These are phyloP conservation scores for Neodiprion lecontei DNA, from an alignment of 1,140 invertebrate species.

Conservation along the genomic window DNA sequence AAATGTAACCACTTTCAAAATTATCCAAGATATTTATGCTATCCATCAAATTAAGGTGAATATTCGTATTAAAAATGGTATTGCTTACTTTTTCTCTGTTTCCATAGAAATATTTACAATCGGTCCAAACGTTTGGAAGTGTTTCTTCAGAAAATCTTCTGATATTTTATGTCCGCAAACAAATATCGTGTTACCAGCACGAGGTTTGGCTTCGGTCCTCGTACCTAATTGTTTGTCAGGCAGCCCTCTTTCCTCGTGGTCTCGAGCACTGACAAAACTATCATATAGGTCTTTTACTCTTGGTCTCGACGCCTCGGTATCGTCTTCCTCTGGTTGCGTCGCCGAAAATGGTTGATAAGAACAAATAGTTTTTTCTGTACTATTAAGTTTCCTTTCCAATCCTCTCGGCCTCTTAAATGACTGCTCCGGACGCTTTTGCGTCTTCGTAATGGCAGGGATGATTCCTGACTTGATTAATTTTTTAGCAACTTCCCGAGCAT, in stretches of 20 bases:
- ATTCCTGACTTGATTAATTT: constrained; percentile 94
- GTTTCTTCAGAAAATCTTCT: constrained; percentile 82
- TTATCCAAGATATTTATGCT: too few relatives aligned
- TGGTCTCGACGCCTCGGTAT: constrained; percentile 51
- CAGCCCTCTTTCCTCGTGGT: constrained; percentile 66
- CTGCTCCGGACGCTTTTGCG: constrained; percentile 79
- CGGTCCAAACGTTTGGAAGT: constrained; percentile 79
- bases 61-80: constrained; percentile 5
- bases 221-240: constrained; percentile 61
- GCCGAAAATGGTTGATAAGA: constrained; percentile 92
- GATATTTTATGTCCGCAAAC: constrained; percentile 83
- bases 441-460: constrained; percentile 83
- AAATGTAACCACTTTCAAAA: too few relatives aligned
- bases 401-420: constrained; percentile 82
- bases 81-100: constrained; percentile 80
- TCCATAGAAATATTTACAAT: constrained; percentile 92
- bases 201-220: constrained; percentile 69
- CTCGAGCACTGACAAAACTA: constrained; percentile 84
- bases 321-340: constrained; percentile 75
- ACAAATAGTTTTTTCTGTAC: constrained; percentile 74
- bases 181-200: constrained; percentile 85
- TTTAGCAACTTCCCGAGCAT: constrained; percentile 93
- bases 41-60: too few relatives aligned
- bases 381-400: constrained; percentile 81
- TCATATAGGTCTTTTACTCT: constrained; percentile 84